Percentiles rank a stretch among this genome's conserved stretches.
Evolutionary conservation across 2,888 invertebrate species (phyloP).

Genomic region (Dryobota labecula): DNA sequence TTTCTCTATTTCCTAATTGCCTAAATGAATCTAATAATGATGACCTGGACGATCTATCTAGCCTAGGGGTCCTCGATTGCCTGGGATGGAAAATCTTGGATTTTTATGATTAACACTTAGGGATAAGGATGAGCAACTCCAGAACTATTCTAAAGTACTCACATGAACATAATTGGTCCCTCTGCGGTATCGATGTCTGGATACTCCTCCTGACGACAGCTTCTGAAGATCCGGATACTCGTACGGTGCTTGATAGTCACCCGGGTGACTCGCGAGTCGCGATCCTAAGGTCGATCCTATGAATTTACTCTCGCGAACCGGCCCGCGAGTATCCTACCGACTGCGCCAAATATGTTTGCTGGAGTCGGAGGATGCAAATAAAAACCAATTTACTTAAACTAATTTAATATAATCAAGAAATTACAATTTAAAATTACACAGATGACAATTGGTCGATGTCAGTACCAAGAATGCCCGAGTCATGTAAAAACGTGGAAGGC

Average conservation of each 20-base stretch:
- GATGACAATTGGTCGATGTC: too few species aligned
- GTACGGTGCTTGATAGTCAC: background rate
- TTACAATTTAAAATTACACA: too few species aligned
- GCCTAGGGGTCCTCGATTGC: background rate
- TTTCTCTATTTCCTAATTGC: background rate
- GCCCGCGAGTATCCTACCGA: background rate
- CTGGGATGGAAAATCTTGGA: background rate
- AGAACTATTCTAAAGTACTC: slow-evolving; percentile 2
- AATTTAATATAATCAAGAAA: too few species aligned
- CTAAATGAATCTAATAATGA: background rate
- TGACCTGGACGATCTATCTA: background rate
- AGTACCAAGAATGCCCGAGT: too few species aligned
- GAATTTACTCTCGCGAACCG: background rate
- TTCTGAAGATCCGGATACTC: slow-evolving; percentile 1
- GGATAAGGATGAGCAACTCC: background rate
- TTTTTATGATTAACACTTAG: background rate
- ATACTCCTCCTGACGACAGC: background rate
- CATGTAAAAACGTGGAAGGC: too few species aligned
- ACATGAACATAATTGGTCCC: background rate
- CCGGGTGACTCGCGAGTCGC: background rate
- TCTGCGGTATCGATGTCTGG: background rate
- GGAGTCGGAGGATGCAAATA: too few species aligned
- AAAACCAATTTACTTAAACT: too few species aligned
- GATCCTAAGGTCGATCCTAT: background rate
- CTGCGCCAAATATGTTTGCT: background rate